Evolutionary conservation across 2,113 vertebrate genomes (phyloP).

Genomic region (Hyla sarda): DNA sequence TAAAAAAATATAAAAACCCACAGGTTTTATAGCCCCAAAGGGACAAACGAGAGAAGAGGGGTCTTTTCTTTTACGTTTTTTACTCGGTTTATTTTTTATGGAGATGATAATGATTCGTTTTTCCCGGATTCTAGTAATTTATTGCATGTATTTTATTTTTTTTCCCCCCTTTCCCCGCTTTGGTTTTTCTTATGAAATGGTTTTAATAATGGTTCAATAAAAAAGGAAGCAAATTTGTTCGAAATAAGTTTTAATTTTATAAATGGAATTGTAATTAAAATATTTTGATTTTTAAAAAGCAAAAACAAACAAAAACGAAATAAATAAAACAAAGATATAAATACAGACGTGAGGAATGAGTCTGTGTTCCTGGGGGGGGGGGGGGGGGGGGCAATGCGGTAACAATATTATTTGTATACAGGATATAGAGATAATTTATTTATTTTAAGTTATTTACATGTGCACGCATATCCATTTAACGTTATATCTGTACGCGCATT

Average conservation of each 20-base stretch:
- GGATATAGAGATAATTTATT: too few relatives aligned
- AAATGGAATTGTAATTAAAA: slow-evolving; percentile 84
- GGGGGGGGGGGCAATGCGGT: not conserved
- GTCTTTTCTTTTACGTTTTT: slow-evolving; percentile 26
- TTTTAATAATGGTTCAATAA: slow-evolving; percentile 76
- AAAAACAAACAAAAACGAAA: slow-evolving; percentile 68
- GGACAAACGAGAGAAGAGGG: not conserved
- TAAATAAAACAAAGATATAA: slow-evolving; percentile 12
- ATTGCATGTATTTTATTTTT: slow-evolving; percentile 83
- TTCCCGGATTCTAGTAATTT: slow-evolving; percentile 89
- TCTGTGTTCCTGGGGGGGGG: not conserved
- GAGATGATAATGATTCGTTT: slow-evolving; percentile 60
- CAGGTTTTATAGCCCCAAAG: not conserved
- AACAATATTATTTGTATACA: not conserved
- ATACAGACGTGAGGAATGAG: slow-evolving; percentile 21
- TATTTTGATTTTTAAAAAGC: slow-evolving; percentile 83
- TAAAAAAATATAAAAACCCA: not conserved
- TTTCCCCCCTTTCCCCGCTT: slow-evolving; percentile 66
- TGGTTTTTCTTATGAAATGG: slow-evolving; percentile 78
- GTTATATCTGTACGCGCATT: too few relatives aligned
- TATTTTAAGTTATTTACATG: too few relatives aligned
- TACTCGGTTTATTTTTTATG: slow-evolving; percentile 1
- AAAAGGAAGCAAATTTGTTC: slow-evolving; percentile 71
- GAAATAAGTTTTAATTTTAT: slow-evolving; percentile 81
- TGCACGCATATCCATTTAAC: too few relatives aligned